Evolutionary conservation across 2,113 vertebrate species (phyloP).

Genomic region (Bubo blakistoni): DNA sequence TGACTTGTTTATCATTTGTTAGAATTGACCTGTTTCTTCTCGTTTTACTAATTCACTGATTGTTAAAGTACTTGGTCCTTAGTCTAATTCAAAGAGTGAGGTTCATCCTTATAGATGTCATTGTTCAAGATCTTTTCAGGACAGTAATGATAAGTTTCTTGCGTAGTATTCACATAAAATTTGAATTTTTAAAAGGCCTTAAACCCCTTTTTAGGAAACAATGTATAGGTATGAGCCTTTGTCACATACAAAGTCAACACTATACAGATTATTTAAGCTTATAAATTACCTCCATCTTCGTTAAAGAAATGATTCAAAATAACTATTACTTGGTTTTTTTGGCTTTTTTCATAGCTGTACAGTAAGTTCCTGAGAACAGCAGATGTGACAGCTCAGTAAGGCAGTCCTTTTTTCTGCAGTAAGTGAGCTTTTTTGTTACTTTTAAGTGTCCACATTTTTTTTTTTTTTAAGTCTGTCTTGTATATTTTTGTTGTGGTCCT

Average conservation of each 20-base stretch:
- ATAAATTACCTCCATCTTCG: neutral
- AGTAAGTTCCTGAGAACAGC: neutral
- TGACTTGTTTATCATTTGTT: neutral
- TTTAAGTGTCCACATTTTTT: neutral
- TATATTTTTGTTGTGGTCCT: neutral
- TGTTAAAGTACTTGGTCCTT: neutral
- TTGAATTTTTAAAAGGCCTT: neutral
- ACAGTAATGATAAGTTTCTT: neutral
- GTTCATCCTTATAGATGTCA: neutral
- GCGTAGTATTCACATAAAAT: neutral
- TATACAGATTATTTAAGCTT: neutral
- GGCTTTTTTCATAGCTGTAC: neutral
- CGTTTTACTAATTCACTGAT: neutral
- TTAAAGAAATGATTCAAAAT: neutral
- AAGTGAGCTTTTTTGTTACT: neutral
- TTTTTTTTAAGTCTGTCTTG: neutral
- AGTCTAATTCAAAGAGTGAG: neutral
- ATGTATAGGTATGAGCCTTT: neutral
- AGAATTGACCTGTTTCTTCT: neutral
- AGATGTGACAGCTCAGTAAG: neutral
- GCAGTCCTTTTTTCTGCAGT: neutral
- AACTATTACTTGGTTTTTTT: neutral
- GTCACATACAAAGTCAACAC: neutral
- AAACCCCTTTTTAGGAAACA: neutral
- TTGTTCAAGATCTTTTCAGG: neutral